phyloP scores from a whole-genome alignment of 2,113 vertebrate genomes.

The Lepidiolamprologus cunningtoni region DNA sequence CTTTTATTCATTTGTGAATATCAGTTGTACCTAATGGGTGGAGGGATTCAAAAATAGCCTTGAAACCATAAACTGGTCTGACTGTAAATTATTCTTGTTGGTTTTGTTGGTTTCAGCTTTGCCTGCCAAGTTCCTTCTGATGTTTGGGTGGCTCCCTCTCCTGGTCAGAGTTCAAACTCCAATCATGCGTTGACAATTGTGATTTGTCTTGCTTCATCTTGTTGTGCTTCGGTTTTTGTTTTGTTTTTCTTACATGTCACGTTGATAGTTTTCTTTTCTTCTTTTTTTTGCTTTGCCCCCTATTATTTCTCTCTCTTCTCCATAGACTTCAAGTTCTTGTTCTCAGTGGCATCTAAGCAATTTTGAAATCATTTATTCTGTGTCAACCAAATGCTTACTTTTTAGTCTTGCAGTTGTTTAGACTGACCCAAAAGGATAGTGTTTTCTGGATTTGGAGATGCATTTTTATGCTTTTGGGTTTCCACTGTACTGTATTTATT shows the following conservation, averaged over 20 bases:
- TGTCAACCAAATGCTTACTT: neutral
- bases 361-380: neutral
- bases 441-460: neutral
- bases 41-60: neutral
- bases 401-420: neutral
- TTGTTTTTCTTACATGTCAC: neutral
- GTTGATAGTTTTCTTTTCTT: neutral
- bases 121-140: neutral
- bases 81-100: constrained; percentile 40
- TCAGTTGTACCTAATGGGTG: neutral
- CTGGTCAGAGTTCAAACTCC: constrained; percentile 28
- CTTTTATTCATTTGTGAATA: neutral
- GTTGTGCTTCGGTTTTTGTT: neutral
- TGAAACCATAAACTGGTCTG: constrained; percentile 19
- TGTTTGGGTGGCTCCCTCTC: constrained; percentile 56
- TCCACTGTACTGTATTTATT: neutral
- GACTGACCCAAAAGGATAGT: neutral
- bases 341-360: neutral
- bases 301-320: neutral
- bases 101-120: neutral
- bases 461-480: neutral
- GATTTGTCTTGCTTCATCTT: constrained; percentile 20
- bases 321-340: neutral
- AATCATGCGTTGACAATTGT: constrained; percentile 27
- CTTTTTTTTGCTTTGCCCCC: neutral